Evolutionary conservation across 2,113 vertebrate genomes (phyloP), one percentile per base, ranked within the genome.

Genomic region (Oenanthe oenanthe): DNA sequence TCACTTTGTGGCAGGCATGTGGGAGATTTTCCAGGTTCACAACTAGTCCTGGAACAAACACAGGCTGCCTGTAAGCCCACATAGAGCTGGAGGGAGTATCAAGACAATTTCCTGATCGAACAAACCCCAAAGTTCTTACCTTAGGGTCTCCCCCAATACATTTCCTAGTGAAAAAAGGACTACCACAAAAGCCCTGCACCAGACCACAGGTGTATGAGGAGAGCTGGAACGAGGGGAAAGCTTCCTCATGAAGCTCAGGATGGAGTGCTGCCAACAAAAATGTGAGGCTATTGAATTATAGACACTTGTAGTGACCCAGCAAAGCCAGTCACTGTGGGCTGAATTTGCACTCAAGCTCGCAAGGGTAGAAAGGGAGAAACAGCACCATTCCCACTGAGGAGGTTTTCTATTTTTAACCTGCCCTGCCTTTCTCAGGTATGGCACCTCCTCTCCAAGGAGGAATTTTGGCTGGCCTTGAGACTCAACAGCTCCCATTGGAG

Each of bases 21-120:
- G 85, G 63, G 72, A 93, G 40, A 63, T 85, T 88, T 91, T 91
- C 87, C 78, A 79, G 77, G 63, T 92, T 95, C 8, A 1, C 79
- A 79, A 91, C 75, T 77, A 67, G 70, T 57, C 70, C 74, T 94
- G 87, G 74, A 96, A 89, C 45, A 54, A 85, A 26, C 72, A 77
- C 3, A 7, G 60, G 19, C 54, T 93, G 79, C 82, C 65, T 51
- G 14, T 65, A 60, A 83, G 36, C 45, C 73, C 2, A 0, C 13
- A 42, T 53, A 63, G 40, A 88, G 71, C 42, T 62, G 24, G 26
- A 79, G 56, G n/a, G 56, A 85, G 28, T 36, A 82, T 32, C 63
- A 90, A 85, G 32, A 63, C 38, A 83, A 62, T 88, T 85, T 77
- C 51, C 88, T 66, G 51, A 77, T 66, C 3, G 4, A 85, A 60